phyloP scores from a whole-genome alignment of 2,113 vertebrate species.

The Gnathonemus echidnorhynchus region DNA sequence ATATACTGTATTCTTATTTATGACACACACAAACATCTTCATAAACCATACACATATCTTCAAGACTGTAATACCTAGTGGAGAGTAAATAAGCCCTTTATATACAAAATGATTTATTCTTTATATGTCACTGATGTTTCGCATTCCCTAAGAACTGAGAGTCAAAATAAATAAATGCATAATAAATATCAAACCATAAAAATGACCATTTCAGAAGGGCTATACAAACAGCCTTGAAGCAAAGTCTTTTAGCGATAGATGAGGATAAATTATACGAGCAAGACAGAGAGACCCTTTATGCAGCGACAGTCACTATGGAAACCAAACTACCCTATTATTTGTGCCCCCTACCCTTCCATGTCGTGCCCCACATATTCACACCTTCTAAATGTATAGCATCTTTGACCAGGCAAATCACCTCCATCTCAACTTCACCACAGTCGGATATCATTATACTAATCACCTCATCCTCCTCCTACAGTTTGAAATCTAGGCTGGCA shows the following conservation, averaged over 20 bases:
- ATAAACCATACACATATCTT: not conserved
- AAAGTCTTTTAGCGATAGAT: not conserved
- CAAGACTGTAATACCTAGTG: not conserved
- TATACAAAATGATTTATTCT: not conserved
- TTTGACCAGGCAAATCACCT: not conserved
- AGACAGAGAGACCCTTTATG: not conserved
- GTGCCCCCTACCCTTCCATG: not conserved
- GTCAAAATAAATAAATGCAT: not conserved
- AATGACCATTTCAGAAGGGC: conserved; percentile 23
- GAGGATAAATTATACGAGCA: not conserved
- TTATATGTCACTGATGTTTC: not conserved
- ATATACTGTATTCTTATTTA: not conserved
- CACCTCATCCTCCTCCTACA: not conserved
- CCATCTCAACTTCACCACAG: not conserved
- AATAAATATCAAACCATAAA: not conserved
- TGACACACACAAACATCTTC: not conserved
- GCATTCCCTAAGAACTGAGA: not conserved
- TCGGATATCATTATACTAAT: not conserved
- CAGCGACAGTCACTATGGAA: not conserved
- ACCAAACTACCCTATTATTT: not conserved
- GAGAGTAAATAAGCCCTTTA: not conserved
- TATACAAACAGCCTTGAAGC: not conserved
- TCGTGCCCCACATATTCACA: not conserved
- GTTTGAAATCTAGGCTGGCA: not conserved
- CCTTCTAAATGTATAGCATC: not conserved